Percentiles rank a stretch among this genome's conserved stretches.
Evolutionary conservation across 2,113 vertebrate species (phyloP).

Genomic region (Nothoprocta pentlandii): DNA sequence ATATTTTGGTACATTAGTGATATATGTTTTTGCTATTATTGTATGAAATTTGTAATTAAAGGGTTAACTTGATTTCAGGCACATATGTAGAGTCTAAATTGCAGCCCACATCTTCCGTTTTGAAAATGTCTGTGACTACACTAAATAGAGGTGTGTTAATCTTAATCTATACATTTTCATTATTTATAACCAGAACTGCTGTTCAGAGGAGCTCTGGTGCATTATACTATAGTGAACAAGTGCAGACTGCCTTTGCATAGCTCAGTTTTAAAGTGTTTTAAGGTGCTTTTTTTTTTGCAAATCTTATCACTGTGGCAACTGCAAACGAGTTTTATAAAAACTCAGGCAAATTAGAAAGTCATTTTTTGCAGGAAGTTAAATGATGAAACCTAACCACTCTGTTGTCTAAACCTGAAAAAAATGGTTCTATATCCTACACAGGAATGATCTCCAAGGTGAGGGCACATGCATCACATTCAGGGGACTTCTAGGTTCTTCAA

Average conservation of each 20-base stretch:
- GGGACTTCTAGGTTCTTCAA: not conserved
- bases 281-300: not conserved
- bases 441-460: not conserved
- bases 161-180: not conserved
- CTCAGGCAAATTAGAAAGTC: not conserved
- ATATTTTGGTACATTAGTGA: not conserved
- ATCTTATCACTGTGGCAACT: not conserved
- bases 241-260: not conserved
- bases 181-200: not conserved
- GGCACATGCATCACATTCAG: not conserved
- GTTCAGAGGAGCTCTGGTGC: accelerated
- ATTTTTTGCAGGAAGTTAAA: not conserved
- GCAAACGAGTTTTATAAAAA: not conserved
- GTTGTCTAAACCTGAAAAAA: not conserved
- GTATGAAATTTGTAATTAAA: not conserved
- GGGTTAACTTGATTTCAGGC: conserved; percentile 10
- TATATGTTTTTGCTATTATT: not conserved
- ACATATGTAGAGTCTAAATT: not conserved
- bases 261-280: too few relatives aligned
- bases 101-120: not conserved
- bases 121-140: not conserved
- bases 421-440: not conserved
- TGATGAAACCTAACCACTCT: not conserved
- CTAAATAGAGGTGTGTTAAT: not conserved
- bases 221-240: not conserved